Conservation (phyloP, 2,888 invertebrate species). For the Aspidiotus destructor region DNA sequence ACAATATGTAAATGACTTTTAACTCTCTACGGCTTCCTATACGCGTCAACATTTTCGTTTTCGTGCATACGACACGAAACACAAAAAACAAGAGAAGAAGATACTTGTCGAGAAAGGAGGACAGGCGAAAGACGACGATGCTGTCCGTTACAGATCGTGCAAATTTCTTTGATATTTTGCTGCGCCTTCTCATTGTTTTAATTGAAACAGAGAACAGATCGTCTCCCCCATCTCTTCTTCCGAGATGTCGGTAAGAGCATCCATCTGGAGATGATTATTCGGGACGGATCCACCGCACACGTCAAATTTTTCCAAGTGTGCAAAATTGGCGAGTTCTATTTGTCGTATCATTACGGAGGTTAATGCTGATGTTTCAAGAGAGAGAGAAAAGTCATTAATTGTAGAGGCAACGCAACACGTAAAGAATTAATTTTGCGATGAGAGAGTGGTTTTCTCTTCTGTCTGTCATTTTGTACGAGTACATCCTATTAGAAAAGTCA, state of each 20-base stretch:
- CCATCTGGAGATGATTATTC: neutral
- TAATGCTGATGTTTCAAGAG: no score
- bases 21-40: neutral
- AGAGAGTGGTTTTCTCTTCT: no score
- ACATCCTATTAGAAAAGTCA: no score
- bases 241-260: neutral
- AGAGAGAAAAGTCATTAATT: no score
- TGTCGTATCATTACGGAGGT: neutral
- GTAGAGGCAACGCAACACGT: no score
- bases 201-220: slow-evolving; percentile 1
- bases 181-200: slow-evolving; percentile 1
- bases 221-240: neutral
- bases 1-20: slow-evolving; percentile 1
- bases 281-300: slow-evolving; percentile 1
- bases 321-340: slow-evolving; percentile 4
- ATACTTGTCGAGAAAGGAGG: neutral
- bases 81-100: slow-evolving; percentile 2
- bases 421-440: no score
- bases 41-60: slow-evolving; percentile 2
- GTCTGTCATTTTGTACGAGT: no score
- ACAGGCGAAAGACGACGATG: neutral
- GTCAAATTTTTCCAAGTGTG: neutral
- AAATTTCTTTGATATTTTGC: slow-evolving; percentile 1
- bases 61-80: neutral
- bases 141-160: slow-evolving; percentile 4